Evolutionary conservation across 1,140 invertebrate genomes (phyloP), one percentile per base, ranked within the genome.

Genomic region (Wasmannia auropunctata): DNA sequence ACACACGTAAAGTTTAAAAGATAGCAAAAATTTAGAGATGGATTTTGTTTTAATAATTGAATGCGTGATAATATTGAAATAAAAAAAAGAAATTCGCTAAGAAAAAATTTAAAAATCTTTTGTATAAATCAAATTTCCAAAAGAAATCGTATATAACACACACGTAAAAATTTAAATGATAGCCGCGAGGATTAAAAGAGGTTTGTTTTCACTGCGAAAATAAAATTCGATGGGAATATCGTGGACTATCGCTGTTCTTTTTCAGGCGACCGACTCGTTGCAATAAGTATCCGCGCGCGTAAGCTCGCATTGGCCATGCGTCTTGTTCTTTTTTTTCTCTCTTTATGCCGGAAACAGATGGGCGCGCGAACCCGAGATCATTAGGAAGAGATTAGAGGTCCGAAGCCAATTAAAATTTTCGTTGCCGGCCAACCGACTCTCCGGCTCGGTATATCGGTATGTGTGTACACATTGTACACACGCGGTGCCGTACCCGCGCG

Each of bases 381-480:
- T 91, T 90, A 91, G 90, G 80, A 92, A 90, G 87, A 91, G 91
- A 92, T 92, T 92, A 91, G 81, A 75, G 63, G 51, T 85, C 62
- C 58, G 76, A 62, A 72, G 86, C 90, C 90, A 92, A 92, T 92
- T 92, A 91, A 91, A 92, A 89, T 90, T 90, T 91, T 91, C 81
- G 85, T 86, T n/a, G 62, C 56, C 56, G 86, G 83, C 75, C 69
- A 81, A 87, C 86, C 76, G 86, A 67, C 81, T 67, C 83, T 62
- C 43, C n/a, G 63, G 5, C 58, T 19, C 65, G 54, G 16, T 84
- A 40, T 54, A 40, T 54, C 54, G 19, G n/a, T 69, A 62, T 31
- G 31, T 80, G n/a, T n/a, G n/a, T n/a, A n/a, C n/a, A n/a, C n/a
- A n/a, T n/a, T n/a, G n/a, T n/a, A n/a, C n/a, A 67, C 69, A 75